Evolutionary conservation across 2,888 invertebrate genomes (phyloP).

Genomic region (Cremastinae sp.): DNA sequence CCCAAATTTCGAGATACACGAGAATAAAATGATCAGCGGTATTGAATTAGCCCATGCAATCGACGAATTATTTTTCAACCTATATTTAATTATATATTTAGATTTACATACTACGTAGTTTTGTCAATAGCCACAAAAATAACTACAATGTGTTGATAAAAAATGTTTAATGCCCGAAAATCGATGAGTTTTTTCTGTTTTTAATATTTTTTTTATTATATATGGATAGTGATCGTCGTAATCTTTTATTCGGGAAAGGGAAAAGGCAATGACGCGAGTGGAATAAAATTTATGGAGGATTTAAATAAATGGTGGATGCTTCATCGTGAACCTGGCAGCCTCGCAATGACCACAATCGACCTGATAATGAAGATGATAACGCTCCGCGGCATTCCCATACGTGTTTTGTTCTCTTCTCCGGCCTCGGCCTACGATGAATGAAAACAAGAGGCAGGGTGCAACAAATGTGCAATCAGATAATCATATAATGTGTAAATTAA

Average conservation of each 20-base stretch:
- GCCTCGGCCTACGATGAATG: not conserved
- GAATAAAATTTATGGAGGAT: conserved; percentile 48
- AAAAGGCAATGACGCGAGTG: conserved; percentile 37
- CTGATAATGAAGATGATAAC: conserved; percentile 62
- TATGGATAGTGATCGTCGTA: not conserved
- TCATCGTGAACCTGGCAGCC: conserved; percentile 15
- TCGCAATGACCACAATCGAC: conserved; percentile 33
- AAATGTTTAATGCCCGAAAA: too few relatives aligned
- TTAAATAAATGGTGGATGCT: conserved; percentile 17
- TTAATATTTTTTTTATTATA: conserved; percentile 33
- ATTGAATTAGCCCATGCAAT: too few relatives aligned
- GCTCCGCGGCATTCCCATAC: conserved; percentile 17
- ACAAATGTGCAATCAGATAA: conserved; percentile 5
- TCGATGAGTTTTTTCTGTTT: conserved; percentile 24
- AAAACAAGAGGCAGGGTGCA: not conserved
- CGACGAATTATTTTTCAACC: too few relatives aligned
- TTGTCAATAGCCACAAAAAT: too few relatives aligned
- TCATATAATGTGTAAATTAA: not conserved
- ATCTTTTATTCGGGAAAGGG: not conserved
- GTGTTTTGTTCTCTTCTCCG: conserved; percentile 11
- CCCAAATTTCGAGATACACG: too few relatives aligned
- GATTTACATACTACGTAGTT: too few relatives aligned
- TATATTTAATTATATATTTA: too few relatives aligned
- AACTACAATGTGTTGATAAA: too few relatives aligned
- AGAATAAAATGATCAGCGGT: too few relatives aligned